A percentile compares a stretch with the other conserved stretches of the same genome.
Conservation (phyloP, 2,797 vertebrate species). For the Gallinago nigripennis region DNA sequence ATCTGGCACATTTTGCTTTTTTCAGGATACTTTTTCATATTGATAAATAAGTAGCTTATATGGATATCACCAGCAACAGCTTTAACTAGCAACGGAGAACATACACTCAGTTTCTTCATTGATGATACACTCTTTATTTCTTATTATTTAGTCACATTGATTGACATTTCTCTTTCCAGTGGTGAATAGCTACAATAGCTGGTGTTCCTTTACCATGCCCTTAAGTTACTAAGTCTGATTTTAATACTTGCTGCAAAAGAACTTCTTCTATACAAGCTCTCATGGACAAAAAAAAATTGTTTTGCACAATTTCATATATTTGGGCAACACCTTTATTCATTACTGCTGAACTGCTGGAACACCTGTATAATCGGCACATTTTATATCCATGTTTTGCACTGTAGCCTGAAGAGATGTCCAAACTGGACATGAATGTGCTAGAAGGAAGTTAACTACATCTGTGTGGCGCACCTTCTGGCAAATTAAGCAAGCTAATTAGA, state of each 20-base stretch:
- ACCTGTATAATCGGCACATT: neutral
- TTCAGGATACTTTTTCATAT: neutral
- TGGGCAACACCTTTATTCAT: neutral
- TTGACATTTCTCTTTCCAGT: neutral
- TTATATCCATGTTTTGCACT: neutral
- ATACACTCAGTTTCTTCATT: neutral
- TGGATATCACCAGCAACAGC: neutral
- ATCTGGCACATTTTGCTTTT: neutral
- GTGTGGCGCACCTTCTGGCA: neutral
- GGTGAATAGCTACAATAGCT: neutral
- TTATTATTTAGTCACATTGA: neutral
- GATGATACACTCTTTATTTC: neutral
- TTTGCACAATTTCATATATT: neutral
- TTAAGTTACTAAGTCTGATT: neutral
- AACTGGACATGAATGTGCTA: neutral
- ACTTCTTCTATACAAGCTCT: neutral
- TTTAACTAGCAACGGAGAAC: neutral
- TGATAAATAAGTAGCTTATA: neutral
- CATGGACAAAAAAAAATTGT: neutral
- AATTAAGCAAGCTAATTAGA: neutral
- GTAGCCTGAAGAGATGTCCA: neutral
- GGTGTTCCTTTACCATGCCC: neutral
- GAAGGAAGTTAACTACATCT: neutral
- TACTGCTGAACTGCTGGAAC: neutral
- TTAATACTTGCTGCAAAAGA: neutral